Conservation (phyloP, 2,113 vertebrate species). For the Microcebus ravelobensis region DNA sequence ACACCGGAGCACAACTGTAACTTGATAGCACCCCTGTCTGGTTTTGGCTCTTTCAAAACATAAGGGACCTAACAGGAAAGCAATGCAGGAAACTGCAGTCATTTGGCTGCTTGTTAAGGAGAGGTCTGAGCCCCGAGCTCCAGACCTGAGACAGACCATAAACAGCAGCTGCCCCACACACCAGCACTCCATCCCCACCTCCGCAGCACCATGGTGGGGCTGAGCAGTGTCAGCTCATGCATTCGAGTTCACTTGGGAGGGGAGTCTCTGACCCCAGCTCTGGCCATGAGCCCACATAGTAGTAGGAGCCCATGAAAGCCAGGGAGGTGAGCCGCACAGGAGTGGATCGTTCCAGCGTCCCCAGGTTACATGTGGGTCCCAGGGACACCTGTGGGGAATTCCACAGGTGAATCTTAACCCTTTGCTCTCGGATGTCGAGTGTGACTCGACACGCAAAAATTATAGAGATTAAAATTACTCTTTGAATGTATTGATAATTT, state of each 20-base stretch:
- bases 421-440: too few relatives aligned
- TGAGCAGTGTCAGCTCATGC: accelerated
- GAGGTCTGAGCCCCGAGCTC: not conserved
- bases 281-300: not conserved
- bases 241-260: not conserved
- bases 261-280: not conserved
- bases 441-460: too few relatives aligned
- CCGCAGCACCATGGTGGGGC: accelerated
- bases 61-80: slow-evolving; percentile 14
- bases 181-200: not conserved
- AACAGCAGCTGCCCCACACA: not conserved
- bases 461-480: too few relatives aligned
- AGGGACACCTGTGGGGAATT: too few relatives aligned
- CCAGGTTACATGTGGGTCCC: not conserved
- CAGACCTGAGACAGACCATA: not conserved
- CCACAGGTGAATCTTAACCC: not conserved
- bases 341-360: not conserved
- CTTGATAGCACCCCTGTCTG: not conserved
- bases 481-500: too few relatives aligned
- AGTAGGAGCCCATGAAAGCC: not conserved
- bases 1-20: not conserved
- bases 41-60: slow-evolving; percentile 3
- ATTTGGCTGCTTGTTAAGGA: not conserved
- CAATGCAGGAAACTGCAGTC: not conserved
- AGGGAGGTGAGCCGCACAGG: not conserved